Conservation (phyloP, 1,140 invertebrate genomes). For the Leptinotarsa undecemlineata region DNA sequence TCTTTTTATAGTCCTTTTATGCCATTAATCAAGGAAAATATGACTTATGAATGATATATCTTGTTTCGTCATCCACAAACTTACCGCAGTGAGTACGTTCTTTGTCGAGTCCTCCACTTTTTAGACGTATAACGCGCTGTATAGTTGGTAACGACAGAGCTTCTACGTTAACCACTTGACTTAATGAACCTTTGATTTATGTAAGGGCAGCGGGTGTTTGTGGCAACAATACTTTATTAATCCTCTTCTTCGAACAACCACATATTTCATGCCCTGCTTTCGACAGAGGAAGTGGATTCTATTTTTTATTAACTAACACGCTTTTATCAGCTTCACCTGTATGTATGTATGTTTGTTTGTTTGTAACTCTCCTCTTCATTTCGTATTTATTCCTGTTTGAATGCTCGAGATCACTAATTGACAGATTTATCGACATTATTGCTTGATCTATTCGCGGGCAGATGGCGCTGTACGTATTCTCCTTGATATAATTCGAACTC, state of each 20-base stretch:
- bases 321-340: too few relatives aligned
- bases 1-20: too few relatives aligned
- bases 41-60: background rate
- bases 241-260: constrained; percentile 10
- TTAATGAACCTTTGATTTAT: constrained; percentile 32
- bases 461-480: too few relatives aligned
- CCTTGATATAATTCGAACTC: too few relatives aligned
- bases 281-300: background rate
- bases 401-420: too few relatives aligned
- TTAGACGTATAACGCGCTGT: background rate
- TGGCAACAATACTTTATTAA: constrained; percentile 24
- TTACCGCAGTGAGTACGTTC: background rate
- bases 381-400: too few relatives aligned
- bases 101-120: constrained; percentile 1
- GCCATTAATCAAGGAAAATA: too few relatives aligned
- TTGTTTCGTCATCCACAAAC: background rate
- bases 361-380: too few relatives aligned
- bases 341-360: too few relatives aligned
- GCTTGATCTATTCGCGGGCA: too few relatives aligned
- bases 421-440: too few relatives aligned
- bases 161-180: constrained; percentile 26
- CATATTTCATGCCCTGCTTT: constrained; percentile 15
- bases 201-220: constrained; percentile 22
- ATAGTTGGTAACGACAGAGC: constrained; percentile 16
- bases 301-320: too few relatives aligned